Evolutionary conservation across 2,888 invertebrate genomes (phyloP), one percentile per base, ranked within the genome.

Genomic region (Cryptocheilus praepositus): DNA sequence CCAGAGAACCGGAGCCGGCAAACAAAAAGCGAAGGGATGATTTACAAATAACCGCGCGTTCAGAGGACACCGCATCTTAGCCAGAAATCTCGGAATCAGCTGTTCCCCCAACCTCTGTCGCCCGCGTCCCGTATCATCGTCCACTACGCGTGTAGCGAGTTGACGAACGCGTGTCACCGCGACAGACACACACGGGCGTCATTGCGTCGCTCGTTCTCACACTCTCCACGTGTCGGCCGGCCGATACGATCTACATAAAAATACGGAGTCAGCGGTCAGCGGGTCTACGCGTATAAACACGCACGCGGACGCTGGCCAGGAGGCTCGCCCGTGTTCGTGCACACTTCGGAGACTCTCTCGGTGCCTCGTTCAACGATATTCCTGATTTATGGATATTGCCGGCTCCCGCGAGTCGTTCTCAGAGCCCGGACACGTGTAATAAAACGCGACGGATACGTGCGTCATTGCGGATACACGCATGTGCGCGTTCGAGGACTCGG

Each of bases 161-260:
- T 61, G 49, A 58, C 49, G 54, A 55, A 57, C 18, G 49, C 45
- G 45, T 28, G 53, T 61, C 59, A 67, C 16, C 62, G 43, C 55
- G 43, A 58, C 71, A 64, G 61, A 61, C 72, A 72, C 70, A 67
- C 70, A 61, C 65, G 67, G 51, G 54, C 51, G 46, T 53, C 22
- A 21, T 51, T 21, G n/a, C 57, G 78, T 73, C 74, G 67, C 64
- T 73, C 73, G 85, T 87, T 88, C 86, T 87, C 87, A 87, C 87
- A 88, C 86, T 84, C 81, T 82, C 81, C 76, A 79, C 78, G 83
- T 83, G 79, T 81, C 67, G 58, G 49, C 44, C 54, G 53, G 66
- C 76, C 71, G 85, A 86, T 87, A 87, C 77, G 81, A 86, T 86
- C 86, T 84, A 77, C 77, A 76, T 74, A 79, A 81, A 80, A 77